Conservation (phyloP, 2,797 vertebrate genomes). For the Sorex maritimensis region DNA sequence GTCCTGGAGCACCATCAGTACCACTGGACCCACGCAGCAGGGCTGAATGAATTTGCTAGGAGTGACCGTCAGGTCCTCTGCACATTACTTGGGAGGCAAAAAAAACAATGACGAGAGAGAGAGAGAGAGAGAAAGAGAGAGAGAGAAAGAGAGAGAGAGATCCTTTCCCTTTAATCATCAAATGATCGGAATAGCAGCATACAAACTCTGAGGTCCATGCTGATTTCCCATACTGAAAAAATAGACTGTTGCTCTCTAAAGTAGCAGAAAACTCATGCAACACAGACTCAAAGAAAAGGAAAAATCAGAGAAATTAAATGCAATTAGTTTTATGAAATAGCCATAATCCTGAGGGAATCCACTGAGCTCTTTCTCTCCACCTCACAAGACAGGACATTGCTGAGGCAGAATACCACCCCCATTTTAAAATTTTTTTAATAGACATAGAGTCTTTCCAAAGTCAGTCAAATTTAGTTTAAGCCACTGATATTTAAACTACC, state of each 20-base stretch:
- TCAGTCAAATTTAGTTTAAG: constrained; percentile 38
- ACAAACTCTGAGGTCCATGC: not conserved
- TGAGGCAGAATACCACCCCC: not conserved
- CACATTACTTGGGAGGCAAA: too few relatives aligned
- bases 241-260: constrained; percentile 4
- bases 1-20: too few relatives aligned
- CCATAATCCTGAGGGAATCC: not conserved
- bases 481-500: not conserved
- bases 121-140: too few relatives aligned
- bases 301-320: constrained; percentile 1
- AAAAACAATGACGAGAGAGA: too few relatives aligned
- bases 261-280: not conserved
- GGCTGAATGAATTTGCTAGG: too few relatives aligned
- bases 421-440: not conserved
- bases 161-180: constrained; percentile 12
- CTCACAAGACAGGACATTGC: too few relatives aligned
- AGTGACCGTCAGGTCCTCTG: too few relatives aligned
- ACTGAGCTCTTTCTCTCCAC: too few relatives aligned
- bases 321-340: not conserved
- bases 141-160: not conserved
- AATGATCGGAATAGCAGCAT: not conserved
- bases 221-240: not conserved
- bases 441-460: constrained; percentile 26
- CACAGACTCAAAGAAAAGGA: not conserved
- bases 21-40: too few relatives aligned